phyloP scores from a whole-genome alignment of 2,888 invertebrate genomes.

The Drosophila yooni region DNA sequence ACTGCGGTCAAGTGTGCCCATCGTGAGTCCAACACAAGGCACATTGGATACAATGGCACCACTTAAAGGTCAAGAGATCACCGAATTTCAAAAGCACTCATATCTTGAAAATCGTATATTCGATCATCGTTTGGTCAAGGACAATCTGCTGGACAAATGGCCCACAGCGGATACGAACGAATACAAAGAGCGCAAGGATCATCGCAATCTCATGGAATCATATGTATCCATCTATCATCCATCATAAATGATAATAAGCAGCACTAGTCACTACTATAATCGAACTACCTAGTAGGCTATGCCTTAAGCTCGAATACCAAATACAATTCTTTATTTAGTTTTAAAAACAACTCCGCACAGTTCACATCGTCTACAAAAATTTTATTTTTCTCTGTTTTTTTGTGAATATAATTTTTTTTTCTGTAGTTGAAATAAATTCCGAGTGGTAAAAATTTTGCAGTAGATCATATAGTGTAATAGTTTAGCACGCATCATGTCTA shows the following conservation, averaged over 20 bases:
- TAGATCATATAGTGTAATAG: not conserved
- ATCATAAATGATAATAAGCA: constrained; percentile 6
- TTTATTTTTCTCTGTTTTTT: not conserved
- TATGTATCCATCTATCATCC: constrained; percentile 78
- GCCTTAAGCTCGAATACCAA: not conserved
- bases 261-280: constrained; percentile 4
- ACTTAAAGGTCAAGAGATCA: constrained; percentile 68
- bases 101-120: constrained; percentile 84
- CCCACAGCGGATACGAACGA: constrained; percentile 80
- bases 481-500: constrained; percentile 31
- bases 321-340: constrained; percentile 18
- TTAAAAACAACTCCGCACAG: constrained; percentile 10
- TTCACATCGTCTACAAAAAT: constrained; percentile 29
- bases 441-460: constrained; percentile 54
- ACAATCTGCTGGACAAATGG: constrained; percentile 83
- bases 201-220: constrained; percentile 85
- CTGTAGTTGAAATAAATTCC: constrained; percentile 43
- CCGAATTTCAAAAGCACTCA: constrained; percentile 74
- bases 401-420: not conserved
- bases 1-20: constrained; percentile 84
- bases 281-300: constrained; percentile 24
- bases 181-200: constrained; percentile 83
- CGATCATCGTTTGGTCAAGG: constrained; percentile 84
- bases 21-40: constrained; percentile 81
- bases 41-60: constrained; percentile 67